Evolutionary conservation across 2,113 vertebrate species (phyloP), one percentile per base, ranked within the genome.

Genomic region (Thunnus maccoyii): DNA sequence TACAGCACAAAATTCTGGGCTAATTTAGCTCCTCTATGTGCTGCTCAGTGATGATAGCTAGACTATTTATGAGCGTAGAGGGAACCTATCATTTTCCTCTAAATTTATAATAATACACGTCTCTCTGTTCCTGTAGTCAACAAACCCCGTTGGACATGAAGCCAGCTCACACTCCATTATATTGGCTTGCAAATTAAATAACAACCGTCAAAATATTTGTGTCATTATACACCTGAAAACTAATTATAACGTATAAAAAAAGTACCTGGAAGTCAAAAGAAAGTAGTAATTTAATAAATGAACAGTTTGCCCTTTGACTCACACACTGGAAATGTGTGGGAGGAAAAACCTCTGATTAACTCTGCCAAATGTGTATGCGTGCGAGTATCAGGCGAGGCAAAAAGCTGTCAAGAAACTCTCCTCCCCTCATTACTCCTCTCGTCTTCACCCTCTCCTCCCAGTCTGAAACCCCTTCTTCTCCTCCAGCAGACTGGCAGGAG

Each of bases 401-500:
- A 69, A 60, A 82, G 70, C 81, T 88, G 88, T 88, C 84, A 76
- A 62, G 74, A 69, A 83, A 8, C 73, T 79, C 41, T 72, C 76
- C 47, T 68, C 72, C 76, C 52, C 65, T 83, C 81, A 76, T 90
- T 89, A 86, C 72, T 78, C 77, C 30, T 25, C 62, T 58, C 30
- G 22, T 82, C 86, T 81, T 85, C 82, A 44, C 73, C 71, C 73
- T 68, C 11, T 11, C 25, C 22, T 36, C 58, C 61, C 58, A 64
- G 83, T 72, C 78, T 60, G 65, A 82, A 76, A 67, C n/a, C 1
- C 80, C 64, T 61, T 74, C 30, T 58, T 67, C 77, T 78, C 73
- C 80, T 88, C 56, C 82, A 67, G 85, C 76, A 51, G 78, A 84
- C 83, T 88, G 89, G 87, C 89, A 87, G 85, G 87, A 87, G 93